Conservation (phyloP, 1,140 invertebrate species). For the Lordiphosa collinella region DNA sequence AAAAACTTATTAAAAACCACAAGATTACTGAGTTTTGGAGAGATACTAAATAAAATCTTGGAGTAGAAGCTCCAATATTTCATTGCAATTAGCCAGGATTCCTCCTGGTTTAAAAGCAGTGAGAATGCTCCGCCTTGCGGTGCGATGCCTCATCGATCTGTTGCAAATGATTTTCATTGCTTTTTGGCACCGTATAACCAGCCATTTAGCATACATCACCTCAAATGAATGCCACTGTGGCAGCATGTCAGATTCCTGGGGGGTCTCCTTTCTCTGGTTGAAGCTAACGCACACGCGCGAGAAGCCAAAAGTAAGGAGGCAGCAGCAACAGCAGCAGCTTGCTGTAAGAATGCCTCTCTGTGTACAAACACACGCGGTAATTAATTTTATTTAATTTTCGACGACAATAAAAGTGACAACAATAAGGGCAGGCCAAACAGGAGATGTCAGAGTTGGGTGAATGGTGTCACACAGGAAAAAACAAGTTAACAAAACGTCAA, state of each 20-base stretch:
- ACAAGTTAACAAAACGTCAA: constrained; percentile 74
- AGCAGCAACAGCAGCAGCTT: too few relatives aligned
- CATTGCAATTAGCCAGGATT: too few relatives aligned
- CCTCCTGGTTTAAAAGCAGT: too few relatives aligned
- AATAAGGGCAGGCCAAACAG: constrained; percentile 30
- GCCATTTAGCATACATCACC: too few relatives aligned
- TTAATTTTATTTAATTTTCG: constrained; percentile 78
- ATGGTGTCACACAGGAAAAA: constrained; percentile 54
- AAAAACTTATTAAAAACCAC: too few relatives aligned
- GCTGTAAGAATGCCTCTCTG: constrained; percentile 3
- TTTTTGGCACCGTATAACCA: background rate
- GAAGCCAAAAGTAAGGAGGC: constrained; percentile 28
- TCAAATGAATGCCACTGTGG: constrained; percentile 20
- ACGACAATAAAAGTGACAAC: constrained; percentile 69
- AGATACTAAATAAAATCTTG: too few relatives aligned
- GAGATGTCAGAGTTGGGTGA: background rate
- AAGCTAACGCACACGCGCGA: constrained; percentile 55
- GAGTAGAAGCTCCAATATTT: too few relatives aligned
- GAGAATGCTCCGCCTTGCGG: too few relatives aligned
- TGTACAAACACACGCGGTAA: constrained; percentile 63
- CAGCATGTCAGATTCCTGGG: constrained; percentile 4
- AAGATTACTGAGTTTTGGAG: too few relatives aligned
- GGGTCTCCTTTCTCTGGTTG: constrained; percentile 17
- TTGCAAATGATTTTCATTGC: too few relatives aligned
- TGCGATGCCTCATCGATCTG: too few relatives aligned